Base-by-base conservation (phyloP, 1,140 invertebrate genomes). In the Microplitis mediator region DNA sequence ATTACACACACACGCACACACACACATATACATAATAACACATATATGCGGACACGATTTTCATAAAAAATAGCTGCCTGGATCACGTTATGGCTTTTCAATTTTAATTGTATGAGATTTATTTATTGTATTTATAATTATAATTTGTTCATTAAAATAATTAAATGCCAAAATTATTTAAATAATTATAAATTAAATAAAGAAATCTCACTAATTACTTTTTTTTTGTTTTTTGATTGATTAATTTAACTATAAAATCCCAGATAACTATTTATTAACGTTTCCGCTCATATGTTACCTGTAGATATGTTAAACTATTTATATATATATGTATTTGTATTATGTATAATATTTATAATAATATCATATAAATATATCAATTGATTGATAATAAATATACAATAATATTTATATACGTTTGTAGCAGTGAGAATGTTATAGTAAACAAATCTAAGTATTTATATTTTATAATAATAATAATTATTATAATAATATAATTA, bases 11-110 rank as follows among this genome's bases (percentile, higher is more conserved):
- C 39, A 6, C 36, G 2, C 36, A 39, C 39, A 45, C 39, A 0
- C 5, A 45, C 39, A 75, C 73, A 72, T 56, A 51, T 52, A 69
- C 39, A 45, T 11, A 45, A 11, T 45, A 45, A 45, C 73, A 74
- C 62, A 72, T 32, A 58, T 39, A 63, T 32, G 67, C 50, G 36
- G 66, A 56, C 13, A 64, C 36, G 9, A 50, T 14, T 9, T 45
- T 45, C 6, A 45, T 45, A 45, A 45, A n/a, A 50, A 74, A 65
- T 65, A 65, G 60, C 66, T 69, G 35, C 56, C 67, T 65, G 72
- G 31, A 71, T 52, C 2, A 31, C 16, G 45, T 16, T 52, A 66
- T 66, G 45, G 3, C 64, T 6, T 51, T 45, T 51, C 23, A 51
- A 9, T 66, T 51, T 66, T 6, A 3, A 66, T 14, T 51, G 0